Conservation (phyloP, 2,888 invertebrate species). For the Mesoligia furuncula region DNA sequence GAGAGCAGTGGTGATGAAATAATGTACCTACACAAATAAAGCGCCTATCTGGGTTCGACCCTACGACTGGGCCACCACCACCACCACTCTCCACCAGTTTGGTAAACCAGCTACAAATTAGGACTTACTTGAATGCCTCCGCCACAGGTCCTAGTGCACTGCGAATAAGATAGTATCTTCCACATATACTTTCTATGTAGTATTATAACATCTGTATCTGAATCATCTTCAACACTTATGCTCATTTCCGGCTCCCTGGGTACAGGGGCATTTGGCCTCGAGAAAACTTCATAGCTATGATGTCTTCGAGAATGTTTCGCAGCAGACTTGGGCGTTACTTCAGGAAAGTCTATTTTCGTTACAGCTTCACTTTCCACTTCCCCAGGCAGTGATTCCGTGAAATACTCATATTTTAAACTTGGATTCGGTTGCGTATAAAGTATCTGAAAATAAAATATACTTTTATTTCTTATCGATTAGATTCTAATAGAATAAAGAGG, state of each 20-base stretch:
- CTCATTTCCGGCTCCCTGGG: constrained; percentile 72
- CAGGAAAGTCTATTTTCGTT: constrained; percentile 72
- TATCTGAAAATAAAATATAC: constrained; percentile 89
- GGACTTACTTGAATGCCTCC: constrained; percentile 92
- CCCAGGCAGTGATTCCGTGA: constrained; percentile 92
- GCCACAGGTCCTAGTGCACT: constrained; percentile 95
- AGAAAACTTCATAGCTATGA: constrained; percentile 77
- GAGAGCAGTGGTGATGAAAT: neutral
- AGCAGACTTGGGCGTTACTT: constrained; percentile 67
- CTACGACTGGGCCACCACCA: no score
- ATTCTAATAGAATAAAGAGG: neutral
- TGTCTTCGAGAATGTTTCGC: constrained; percentile 84
- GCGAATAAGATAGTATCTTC: constrained; percentile 94
- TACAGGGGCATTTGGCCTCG: constrained; percentile 64
- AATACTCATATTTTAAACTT: constrained; percentile 97
- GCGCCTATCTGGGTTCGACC: neutral
- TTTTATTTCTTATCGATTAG: constrained; percentile 41
- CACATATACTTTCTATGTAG: constrained; percentile 92
- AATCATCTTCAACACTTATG: constrained; percentile 71
- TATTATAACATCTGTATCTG: constrained; percentile 80
- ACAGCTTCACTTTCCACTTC: constrained; percentile 79
- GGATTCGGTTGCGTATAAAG: constrained; percentile 95
- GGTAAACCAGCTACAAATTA: neutral
- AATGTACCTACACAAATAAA: neutral
- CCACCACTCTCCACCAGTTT: neutral